Conservation (phyloP, 2,888 invertebrate species). For the Archips crataeganus region DNA sequence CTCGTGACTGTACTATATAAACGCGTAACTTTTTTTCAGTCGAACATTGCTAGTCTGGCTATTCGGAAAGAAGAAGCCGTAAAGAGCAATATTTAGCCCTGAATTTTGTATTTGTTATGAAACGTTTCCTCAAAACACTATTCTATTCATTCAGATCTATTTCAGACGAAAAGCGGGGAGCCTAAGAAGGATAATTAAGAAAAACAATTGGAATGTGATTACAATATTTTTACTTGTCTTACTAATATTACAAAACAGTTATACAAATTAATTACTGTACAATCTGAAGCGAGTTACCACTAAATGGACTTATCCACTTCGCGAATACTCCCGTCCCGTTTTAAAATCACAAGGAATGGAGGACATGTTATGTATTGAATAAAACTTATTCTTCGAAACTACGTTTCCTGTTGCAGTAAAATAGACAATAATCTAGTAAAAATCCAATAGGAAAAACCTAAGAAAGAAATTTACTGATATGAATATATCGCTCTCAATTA, state of each 20-base stretch:
- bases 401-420: not conserved
- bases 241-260: constrained; percentile 79
- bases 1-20: too few relatives aligned
- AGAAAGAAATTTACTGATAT: constrained; percentile 13
- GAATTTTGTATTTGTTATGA: too few relatives aligned
- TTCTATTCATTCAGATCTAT: not conserved
- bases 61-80: too few relatives aligned
- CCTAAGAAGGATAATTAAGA: not conserved
- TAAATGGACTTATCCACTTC: constrained; percentile 52
- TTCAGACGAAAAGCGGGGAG: not conserved
- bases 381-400: not conserved
- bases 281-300: constrained; percentile 67
- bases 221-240: constrained; percentile 70
- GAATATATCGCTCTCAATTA: not conserved
- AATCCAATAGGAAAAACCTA: constrained; percentile 7
- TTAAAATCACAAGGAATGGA: constrained; percentile 6
- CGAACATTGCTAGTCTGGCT: too few relatives aligned
- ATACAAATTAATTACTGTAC: constrained; percentile 80
- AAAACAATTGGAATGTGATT: constrained; percentile 48
- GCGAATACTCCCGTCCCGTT: constrained; percentile 9
- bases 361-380: constrained; percentile 1
- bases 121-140: too few relatives aligned
- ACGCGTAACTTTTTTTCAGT: too few relatives aligned
- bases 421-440: not conserved
- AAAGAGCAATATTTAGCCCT: too few relatives aligned